Base-by-base conservation (phyloP, 2,113 vertebrate genomes). In the Leuciscus idus region DNA sequence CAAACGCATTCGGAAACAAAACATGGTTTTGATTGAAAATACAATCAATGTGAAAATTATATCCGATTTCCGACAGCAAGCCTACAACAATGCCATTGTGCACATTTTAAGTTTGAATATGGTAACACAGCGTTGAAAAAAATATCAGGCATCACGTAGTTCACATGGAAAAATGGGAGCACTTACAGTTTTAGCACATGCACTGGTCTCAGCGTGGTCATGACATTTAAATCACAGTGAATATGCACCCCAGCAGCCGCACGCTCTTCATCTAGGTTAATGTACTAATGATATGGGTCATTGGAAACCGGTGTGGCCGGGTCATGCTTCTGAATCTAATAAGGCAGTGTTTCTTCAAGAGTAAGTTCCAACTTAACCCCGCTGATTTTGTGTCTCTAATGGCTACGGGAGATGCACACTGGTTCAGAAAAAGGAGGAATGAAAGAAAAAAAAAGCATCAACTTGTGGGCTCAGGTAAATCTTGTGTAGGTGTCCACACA, bases 201-300 rank as follows among this genome's bases (percentile, higher is more conserved):
- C 84, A 86, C 83, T 82, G 78, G 48, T 39, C 78, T 82, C 76
- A 79, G 83, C 83, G 66, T 85, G 48, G 39, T 78, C 50, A 88
- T 83, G 86, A 87, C 81, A 86, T 89, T 87, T 85, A 87, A 90
- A 89, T 92, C 91, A 92, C 91, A 92, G 90, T 91, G 90, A 90
- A 90, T 88, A 88, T 89, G 80, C 78, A 88, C 83, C 86, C 75
- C 70, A 81, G 86, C 81, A 89, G 87, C 83, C 85, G 52, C 80
- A 64, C 74, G n/a, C 85, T 83, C 68, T 57, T 36, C 57, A 72
- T 75, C 81, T 87, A 85, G 30, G 59, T 43, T 68, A 59, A 80
- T 46, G 52, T 85, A 64, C 26, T 75, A 70, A 84, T 81, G 74
- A 86, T 83, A 88, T 46, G 81, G 78, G 75, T 83, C 21, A 85